phyloP scores from a whole-genome alignment of 2,888 invertebrate species.

The Empis livida region DNA sequence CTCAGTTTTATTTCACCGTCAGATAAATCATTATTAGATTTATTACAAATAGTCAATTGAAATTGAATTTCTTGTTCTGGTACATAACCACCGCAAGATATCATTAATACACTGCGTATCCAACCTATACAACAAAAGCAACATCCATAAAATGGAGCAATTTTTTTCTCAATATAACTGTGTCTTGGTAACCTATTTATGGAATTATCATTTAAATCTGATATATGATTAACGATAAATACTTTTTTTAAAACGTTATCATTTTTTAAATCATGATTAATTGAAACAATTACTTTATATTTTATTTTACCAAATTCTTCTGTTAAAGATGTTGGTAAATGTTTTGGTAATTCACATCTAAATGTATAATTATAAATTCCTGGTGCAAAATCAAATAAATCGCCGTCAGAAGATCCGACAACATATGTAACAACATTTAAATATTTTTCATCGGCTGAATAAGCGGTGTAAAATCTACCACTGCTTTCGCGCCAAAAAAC shows the following conservation, averaged over 20 bases:
- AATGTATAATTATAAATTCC: conserved; percentile 38
- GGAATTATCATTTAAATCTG: conserved; percentile 64
- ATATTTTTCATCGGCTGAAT: conserved; percentile 27
- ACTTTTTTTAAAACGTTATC: conserved; percentile 33
- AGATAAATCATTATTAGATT: neutral
- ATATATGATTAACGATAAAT: conserved; percentile 54
- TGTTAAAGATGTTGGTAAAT: conserved; percentile 65
- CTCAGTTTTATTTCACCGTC: neutral
- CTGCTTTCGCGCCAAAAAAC: conserved; percentile 25
- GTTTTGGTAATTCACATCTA: conserved; percentile 19
- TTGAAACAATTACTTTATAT: too few relatives aligned
- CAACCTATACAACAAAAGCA: neutral
- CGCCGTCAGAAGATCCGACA: conserved; percentile 29
- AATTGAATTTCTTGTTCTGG: conserved; percentile 11
- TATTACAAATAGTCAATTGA: neutral
- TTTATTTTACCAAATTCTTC: conserved; percentile 59
- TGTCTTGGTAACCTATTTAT: conserved; percentile 37
- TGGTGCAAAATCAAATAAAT: conserved; percentile 47
- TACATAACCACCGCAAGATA: conserved; percentile 11
- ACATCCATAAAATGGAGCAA: neutral
- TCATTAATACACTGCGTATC: neutral
- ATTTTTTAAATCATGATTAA: conserved; percentile 74
- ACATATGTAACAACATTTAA: conserved; percentile 25
- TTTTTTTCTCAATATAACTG: too few relatives aligned
- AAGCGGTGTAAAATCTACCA: too few relatives aligned